These are phyloP conservation scores for Metaphire vulgaris DNA, from an alignment of 1,140 invertebrate species.

Conservation along the genomic window DNA sequence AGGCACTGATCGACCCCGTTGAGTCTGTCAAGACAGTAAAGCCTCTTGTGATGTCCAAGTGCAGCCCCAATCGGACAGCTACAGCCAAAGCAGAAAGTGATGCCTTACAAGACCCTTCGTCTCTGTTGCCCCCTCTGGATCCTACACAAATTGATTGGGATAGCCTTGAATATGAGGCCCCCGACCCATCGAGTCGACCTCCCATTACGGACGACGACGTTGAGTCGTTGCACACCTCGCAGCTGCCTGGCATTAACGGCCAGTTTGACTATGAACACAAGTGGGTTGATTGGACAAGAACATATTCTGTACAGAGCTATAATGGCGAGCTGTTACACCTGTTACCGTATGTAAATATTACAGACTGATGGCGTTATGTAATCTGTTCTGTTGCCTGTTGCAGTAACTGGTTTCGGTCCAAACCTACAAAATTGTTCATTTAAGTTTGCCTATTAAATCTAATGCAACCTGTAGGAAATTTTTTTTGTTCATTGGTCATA, in stretches of 20 bases:
- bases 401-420: too few relatives aligned
- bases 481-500: too few relatives aligned
- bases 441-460: too few relatives aligned
- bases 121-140: not conserved
- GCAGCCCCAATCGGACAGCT: too few relatives aligned
- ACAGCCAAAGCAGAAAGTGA: too few relatives aligned
- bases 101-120: constrained; percentile 32
- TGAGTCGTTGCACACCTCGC: constrained; percentile 49
- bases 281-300: constrained; percentile 78
- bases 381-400: too few relatives aligned
- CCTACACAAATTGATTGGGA: not conserved
- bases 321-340: constrained; percentile 69
- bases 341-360: constrained; percentile 86
- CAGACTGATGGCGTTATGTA: constrained; percentile 47
- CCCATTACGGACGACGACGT: constrained; percentile 50
- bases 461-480: too few relatives aligned
- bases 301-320: constrained; percentile 62
- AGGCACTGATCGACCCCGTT: too few relatives aligned
- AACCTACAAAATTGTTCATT: too few relatives aligned
- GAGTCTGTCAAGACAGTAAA: too few relatives aligned
- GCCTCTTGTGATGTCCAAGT: too few relatives aligned
- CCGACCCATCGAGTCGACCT: constrained; percentile 31
- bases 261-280: constrained; percentile 56
- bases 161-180: constrained; percentile 24
- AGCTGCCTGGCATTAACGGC: constrained; percentile 60